Conservation (phyloP, 37 sponge, comb jelly and placozoan species). For the Spongilla lacustris region DNA sequence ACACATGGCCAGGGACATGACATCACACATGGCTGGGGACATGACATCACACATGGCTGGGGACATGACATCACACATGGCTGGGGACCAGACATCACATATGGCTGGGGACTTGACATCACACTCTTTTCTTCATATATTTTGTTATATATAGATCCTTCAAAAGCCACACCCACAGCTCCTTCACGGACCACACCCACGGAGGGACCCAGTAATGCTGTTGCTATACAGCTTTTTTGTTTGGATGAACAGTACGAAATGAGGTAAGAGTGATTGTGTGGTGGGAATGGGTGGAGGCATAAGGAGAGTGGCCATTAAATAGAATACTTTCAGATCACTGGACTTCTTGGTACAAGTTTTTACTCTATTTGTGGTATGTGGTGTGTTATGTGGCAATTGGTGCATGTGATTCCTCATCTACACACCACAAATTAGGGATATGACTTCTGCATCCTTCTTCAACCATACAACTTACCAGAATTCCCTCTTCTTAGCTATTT, state of each 20-base stretch:
- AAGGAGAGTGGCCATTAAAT: neutral
- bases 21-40: no score
- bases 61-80: no score
- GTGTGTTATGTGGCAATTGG: no score
- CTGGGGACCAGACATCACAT: neutral
- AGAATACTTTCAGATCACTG: neutral
- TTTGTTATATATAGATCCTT: neutral
- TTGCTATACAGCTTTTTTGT: constrained; percentile 90
- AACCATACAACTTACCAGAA: constrained; percentile 81
- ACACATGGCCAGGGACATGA: no score
- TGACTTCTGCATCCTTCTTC: constrained; percentile 87
- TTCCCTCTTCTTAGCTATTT: constrained; percentile 84
- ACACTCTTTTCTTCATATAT: neutral
- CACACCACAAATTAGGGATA: constrained; percentile 55
- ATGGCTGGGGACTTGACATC: neutral
- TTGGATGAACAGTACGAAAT: constrained; percentile 94
- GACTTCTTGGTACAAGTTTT: neutral
- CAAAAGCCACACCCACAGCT: neutral
- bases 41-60: no score
- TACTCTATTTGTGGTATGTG: neutral
- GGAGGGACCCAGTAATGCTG: constrained; percentile 62
- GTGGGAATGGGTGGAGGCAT: no score
- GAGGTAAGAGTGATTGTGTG: constrained; percentile 50
- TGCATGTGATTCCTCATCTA: neutral
- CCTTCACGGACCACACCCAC: neutral